Percentiles rank a stretch among this genome's conserved stretches.
These are phyloP conservation scores for Corapipo altera DNA, from an alignment of 2,113 vertebrate genomes.

Conservation along the genomic window DNA sequence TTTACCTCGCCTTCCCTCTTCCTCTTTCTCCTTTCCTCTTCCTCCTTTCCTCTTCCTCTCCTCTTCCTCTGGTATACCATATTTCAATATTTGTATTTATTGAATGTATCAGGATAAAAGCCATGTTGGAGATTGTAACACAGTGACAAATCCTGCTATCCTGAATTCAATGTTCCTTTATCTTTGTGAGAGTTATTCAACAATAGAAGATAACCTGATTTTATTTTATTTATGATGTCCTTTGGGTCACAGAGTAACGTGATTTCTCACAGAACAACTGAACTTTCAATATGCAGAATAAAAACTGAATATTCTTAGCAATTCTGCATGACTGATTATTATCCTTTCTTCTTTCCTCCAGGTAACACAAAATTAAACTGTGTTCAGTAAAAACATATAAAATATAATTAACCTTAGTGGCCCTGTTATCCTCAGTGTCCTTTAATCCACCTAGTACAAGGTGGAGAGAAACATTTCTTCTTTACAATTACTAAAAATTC, in stretches of 20 bases:
- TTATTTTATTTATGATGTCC: not conserved
- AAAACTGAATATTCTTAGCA: not conserved
- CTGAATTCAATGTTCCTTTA: not conserved
- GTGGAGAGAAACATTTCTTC: not conserved
- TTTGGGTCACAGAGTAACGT: not conserved
- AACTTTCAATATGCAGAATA: not conserved
- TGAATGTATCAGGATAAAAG: not conserved
- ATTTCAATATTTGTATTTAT: not conserved
- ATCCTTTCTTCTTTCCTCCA: slow-evolving; percentile 6
- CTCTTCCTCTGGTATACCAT: not conserved
- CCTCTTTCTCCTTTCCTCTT: not conserved
- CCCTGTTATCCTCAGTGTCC: not conserved
- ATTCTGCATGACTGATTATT: not conserved
- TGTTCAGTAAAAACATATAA: not conserved
- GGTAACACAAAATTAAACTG: slow-evolving; percentile 15
- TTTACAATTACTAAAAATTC: not conserved
- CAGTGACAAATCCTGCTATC: not conserved
- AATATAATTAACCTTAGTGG: slow-evolving; percentile 22
- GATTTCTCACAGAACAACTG: not conserved
- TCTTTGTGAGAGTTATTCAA: not conserved
- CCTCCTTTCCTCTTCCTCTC: no score
- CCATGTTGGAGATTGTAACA: not conserved
- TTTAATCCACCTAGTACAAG: not conserved
- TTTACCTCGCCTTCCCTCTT: not conserved
- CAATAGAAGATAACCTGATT: not conserved